Evolutionary conservation across 2,888 invertebrate genomes (phyloP).

Genomic region (Lasioglossum lativentre): DNA sequence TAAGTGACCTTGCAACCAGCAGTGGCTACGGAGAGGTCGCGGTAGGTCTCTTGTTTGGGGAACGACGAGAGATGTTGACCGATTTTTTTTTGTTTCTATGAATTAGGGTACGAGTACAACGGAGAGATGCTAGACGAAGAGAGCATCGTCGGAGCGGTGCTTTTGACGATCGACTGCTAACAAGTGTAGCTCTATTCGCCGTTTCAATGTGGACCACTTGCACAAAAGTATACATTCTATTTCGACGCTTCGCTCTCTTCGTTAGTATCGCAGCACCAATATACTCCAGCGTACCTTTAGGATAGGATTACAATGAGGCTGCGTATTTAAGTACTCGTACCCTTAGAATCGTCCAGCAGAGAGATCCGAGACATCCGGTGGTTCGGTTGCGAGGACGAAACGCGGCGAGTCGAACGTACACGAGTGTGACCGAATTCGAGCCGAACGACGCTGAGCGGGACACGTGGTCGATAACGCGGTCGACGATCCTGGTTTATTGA

Average conservation of each 20-base stretch:
- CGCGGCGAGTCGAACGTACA: not conserved
- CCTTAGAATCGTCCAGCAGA: not conserved
- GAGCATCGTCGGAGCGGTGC: no score
- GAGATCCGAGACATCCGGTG: not conserved
- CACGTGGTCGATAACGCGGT: not conserved
- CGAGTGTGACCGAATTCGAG: not conserved
- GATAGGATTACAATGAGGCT: no score
- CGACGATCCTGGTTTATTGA: slow-evolving; percentile 25
- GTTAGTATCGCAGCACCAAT: not conserved
- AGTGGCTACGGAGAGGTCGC: not conserved
- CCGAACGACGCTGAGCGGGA: not conserved
- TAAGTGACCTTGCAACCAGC: not conserved
- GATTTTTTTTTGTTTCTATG: not conserved
- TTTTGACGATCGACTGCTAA: not conserved
- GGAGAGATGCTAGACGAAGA: not conserved
- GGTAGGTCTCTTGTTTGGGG: not conserved
- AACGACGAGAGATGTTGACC: not conserved
- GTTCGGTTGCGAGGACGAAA: not conserved
- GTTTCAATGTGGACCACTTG: not conserved
- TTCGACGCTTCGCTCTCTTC: not conserved
- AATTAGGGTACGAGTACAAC: not conserved
- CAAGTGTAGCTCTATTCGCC: not conserved
- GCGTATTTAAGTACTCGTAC: not conserved
- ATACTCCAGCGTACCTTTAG: no score
- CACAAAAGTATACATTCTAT: not conserved